Evolutionary conservation across 2,113 vertebrate genomes (phyloP).

Genomic region (Diphyllodes magnificus): DNA sequence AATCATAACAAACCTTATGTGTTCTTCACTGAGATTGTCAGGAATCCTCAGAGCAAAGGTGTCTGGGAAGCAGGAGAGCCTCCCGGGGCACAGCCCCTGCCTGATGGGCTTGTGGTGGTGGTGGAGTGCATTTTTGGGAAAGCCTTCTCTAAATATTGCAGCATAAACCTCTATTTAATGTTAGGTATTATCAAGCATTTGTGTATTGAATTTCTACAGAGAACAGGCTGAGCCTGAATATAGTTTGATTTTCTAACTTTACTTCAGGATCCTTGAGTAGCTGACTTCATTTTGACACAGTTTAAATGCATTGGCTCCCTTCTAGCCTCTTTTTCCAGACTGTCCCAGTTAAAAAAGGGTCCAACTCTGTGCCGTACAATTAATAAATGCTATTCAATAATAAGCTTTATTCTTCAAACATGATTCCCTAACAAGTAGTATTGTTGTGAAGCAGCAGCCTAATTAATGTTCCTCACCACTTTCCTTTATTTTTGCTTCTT

Average conservation of each 20-base stretch:
- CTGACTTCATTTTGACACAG: neutral
- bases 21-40: neutral
- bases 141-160: neutral
- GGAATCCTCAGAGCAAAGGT: neutral
- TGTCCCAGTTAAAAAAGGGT: neutral
- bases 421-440: neutral
- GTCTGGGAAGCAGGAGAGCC: neutral
- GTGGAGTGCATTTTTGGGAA: neutral
- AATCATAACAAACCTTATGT: neutral
- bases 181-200: neutral
- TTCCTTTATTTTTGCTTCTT: neutral
- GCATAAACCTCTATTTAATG: neutral
- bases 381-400: neutral
- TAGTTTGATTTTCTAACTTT: neutral
- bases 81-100: fast-evolving
- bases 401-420: neutral
- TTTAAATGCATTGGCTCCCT: neutral
- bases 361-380: neutral
- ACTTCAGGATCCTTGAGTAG: neutral
- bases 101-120: neutral
- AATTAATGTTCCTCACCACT: neutral
- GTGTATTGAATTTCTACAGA: neutral
- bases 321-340: neutral
- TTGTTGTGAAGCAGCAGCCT: neutral
- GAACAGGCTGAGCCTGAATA: neutral